Evolutionary conservation across 2,113 vertebrate genomes (phyloP).

Genomic region (Caranx ignobilis): DNA sequence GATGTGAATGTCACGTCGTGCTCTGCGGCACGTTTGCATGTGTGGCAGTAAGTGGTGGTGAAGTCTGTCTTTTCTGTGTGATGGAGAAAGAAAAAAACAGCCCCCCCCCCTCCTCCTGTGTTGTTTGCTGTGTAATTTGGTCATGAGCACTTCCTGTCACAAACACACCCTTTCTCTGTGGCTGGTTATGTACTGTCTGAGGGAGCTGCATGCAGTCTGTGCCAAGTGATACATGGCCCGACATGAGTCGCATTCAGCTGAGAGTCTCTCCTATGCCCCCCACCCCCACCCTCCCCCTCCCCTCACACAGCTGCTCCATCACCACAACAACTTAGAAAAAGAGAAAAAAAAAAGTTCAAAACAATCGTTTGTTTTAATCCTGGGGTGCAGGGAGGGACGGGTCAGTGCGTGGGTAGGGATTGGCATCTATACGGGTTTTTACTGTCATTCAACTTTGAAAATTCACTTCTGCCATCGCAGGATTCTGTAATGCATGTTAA

Average conservation of each 20-base stretch:
- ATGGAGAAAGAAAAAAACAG: slow-evolving; percentile 14
- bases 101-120: slow-evolving; percentile 29
- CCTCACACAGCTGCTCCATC: slow-evolving; percentile 40
- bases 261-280: slow-evolving; percentile 38
- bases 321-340: slow-evolving; percentile 58
- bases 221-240: slow-evolving; percentile 50
- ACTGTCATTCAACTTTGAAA: slow-evolving; percentile 77
- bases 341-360: slow-evolving; percentile 19
- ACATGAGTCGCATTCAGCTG: slow-evolving; percentile 44
- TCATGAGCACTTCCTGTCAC: slow-evolving; percentile 67
- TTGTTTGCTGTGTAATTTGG: slow-evolving; percentile 69
- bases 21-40: slow-evolving; percentile 71
- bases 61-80: slow-evolving; percentile 63
- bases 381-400: slow-evolving; percentile 64
- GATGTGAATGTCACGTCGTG: slow-evolving; percentile 68
- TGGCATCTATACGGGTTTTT: slow-evolving; percentile 82
- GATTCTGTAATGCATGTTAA: slow-evolving; percentile 86
- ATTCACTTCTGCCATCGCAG: slow-evolving; percentile 77
- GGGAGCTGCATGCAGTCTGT: slow-evolving; percentile 64
- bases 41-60: slow-evolving; percentile 68
- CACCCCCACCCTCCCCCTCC: slow-evolving; percentile 20
- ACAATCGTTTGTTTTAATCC: slow-evolving; percentile 68
- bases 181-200: slow-evolving; percentile 44
- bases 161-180: slow-evolving; percentile 30
- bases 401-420: slow-evolving; percentile 59